Base-by-base conservation (phyloP, 2,113 vertebrate genomes). In the Menidia beryllina region DNA sequence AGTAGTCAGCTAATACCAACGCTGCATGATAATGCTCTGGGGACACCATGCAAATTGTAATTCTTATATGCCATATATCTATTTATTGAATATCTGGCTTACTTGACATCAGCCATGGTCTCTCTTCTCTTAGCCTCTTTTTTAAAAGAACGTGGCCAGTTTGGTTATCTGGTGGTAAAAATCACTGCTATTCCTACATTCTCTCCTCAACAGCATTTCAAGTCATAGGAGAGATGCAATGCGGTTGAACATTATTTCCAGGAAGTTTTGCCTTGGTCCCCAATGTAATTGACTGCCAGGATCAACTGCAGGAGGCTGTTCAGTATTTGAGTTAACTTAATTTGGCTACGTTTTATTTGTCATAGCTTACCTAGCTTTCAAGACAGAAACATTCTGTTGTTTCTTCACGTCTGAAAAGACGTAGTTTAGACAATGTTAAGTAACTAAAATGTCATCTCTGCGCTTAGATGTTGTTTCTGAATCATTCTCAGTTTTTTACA, bases 161-260 rank as follows among this genome's bases (percentile, higher is more conserved):
- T 23, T 45, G 24, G 55, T 52, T 63, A 75, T 66, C 17, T 34
- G n/a, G 39, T 26, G 21, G 59, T 0, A 54, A 70, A 34, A 64
- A 52, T 1, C 19, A 49, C 74, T 83, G 53, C 13, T 69, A 69
- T 67, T 85, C 49, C 59, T 34, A 68, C 21, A 34, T 48, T 55
- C 54, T 62, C 50, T 56, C 34, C 38, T 73, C 21, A 43, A 38
- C 67, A 6, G 17, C 67, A 76, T 81, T 53, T 73, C 23, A 52
- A 67, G 62, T 78, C 63, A 61, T 54, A 76, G 34, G 64, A 80
- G 69, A 41, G 50, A 82, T 17, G 13, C 36, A 23, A n/a, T 61
- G 69, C 34, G 47, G 62, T 77, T 70, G 56, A 77, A 74, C 49
- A 61, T 47, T 61, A 49, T 0, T n/a, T 4, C 57, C 62, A 23